phyloP scores from a whole-genome alignment of 2,888 invertebrate species.

The Oligia fasciuncula region DNA sequence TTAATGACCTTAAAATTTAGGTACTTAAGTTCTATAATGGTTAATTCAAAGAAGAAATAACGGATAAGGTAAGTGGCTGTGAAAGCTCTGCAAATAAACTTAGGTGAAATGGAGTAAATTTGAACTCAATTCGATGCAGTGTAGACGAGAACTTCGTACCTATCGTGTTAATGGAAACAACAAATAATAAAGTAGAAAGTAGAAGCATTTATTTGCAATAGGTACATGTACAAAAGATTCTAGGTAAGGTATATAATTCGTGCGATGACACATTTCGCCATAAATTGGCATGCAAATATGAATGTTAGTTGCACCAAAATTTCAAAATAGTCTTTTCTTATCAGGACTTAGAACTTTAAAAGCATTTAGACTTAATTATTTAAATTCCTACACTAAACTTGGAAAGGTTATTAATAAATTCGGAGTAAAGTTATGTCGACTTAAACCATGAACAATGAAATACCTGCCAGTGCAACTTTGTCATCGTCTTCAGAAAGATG shows the following conservation, averaged over 20 bases:
- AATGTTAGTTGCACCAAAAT: neutral
- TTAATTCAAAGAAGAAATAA: neutral
- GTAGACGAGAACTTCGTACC: neutral
- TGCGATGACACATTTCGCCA: too few relatives aligned
- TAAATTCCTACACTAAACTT: too few relatives aligned
- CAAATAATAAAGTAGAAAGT: neutral
- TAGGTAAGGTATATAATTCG: too few relatives aligned
- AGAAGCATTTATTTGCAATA: neutral
- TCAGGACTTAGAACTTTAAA: too few relatives aligned
- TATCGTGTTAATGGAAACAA: too few relatives aligned
- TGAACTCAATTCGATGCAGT: neutral
- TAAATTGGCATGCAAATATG: neutral
- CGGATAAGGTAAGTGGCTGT: neutral
- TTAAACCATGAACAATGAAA: too few relatives aligned
- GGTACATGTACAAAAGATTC: neutral
- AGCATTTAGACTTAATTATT: too few relatives aligned
- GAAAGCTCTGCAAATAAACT: neutral
- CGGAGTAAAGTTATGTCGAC: too few relatives aligned
- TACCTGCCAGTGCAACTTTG: too few relatives aligned
- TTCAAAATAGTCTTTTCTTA: neutral
- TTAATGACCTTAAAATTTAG: neutral
- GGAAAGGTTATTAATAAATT: too few relatives aligned
- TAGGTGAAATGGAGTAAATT: neutral
- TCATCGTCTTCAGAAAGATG: too few relatives aligned
- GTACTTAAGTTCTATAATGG: neutral